Base-by-base conservation (phyloP, 2,797 vertebrate genomes). In the Neoniphon sammara region DNA sequence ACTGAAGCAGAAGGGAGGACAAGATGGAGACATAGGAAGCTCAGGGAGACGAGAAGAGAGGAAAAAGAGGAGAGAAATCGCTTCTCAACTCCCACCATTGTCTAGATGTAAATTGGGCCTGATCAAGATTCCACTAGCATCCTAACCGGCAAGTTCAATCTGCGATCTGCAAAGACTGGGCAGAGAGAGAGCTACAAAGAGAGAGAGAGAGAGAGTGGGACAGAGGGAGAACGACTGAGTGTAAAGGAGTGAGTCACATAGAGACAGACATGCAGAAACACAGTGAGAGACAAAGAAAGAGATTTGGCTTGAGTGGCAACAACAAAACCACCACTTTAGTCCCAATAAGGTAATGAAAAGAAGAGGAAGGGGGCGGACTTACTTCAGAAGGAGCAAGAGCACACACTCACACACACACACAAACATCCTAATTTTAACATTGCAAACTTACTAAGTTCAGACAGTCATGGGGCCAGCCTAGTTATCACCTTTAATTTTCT, bases 111-210 rank as follows among this genome's bases (percentile, higher is more conserved):
- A 95, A 95, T 94, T 75, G 72, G 78, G 79, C 84, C 93, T 95
- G 89, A 95, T 95, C 94, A 94, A 89, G 85, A 95, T 95, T 95
- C 94, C 54, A 65, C 80, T 2, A 77, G 91, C 93, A 93, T 92
- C 91, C 85, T 66, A 80, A 89, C 75, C 87, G 84, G 87, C 85
- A 80, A 89, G 74, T 89, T 91, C 85, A 90, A 91, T 93, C 85
- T 75, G 57, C 52, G 57, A 68, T 86, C 79, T 86, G 83, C 67
- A 74, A 76, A 81, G 82, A 73, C 76, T 75, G 72, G 79, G 76
- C 56, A 50, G 71, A 81, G 78, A 67, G 59, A 68, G 64, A 75
- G 59, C 67, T 58, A 74, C 47, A 78, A 53, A 39, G 56, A 42
- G 25, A 20, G 79, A 74, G 73, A 52, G 65, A 78, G 58, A 68